phyloP scores from a whole-genome alignment of 2,113 vertebrate species.

The Macrotis lagotis region DNA sequence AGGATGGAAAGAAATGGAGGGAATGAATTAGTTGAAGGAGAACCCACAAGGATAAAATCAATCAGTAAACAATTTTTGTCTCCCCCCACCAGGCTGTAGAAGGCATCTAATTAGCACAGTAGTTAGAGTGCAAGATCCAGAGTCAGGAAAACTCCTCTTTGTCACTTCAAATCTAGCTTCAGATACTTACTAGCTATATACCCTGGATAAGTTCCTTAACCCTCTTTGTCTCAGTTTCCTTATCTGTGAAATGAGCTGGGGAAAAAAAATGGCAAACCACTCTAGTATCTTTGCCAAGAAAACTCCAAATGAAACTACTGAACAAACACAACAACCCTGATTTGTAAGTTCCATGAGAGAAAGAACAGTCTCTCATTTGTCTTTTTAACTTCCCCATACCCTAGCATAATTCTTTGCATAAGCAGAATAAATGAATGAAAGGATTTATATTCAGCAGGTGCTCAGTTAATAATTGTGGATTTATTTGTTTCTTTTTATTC shows the following conservation, averaged over 20 bases:
- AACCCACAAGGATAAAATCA: background rate
- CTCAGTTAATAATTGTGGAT: background rate
- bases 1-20: background rate
- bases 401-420: background rate
- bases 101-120: background rate
- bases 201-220: background rate
- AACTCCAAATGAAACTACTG: background rate
- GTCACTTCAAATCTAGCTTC: background rate
- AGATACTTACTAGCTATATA: background rate
- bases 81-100: background rate
- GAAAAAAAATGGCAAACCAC: background rate
- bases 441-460: background rate
- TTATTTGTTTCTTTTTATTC: slow-evolving; percentile 8
- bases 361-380: background rate
- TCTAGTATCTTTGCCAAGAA: background rate
- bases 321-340: background rate
- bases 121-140: background rate
- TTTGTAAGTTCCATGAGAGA: background rate
- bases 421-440: background rate
- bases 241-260: background rate
- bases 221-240: background rate
- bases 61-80: background rate
- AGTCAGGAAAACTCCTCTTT: background rate
- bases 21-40: background rate
- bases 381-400: background rate